Conservation (phyloP, 2,888 invertebrate species). For the Ormyrus nitidulus region DNA sequence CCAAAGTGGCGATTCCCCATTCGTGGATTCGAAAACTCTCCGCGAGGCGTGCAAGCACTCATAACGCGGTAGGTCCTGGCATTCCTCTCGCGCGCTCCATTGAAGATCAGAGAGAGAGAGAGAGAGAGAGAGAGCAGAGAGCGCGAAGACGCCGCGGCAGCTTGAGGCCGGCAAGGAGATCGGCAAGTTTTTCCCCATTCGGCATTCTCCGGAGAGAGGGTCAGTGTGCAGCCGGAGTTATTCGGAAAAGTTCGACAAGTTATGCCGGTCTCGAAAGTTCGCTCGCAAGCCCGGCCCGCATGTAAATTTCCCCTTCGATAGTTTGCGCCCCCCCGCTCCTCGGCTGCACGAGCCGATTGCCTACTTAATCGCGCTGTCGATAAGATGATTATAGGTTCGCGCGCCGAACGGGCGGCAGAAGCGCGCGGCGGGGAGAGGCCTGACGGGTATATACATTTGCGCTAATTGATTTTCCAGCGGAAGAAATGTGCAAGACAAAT, state of each 20-base stretch:
- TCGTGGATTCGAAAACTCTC: background rate
- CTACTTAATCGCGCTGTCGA: slow-evolving; percentile 36
- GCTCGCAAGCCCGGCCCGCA: background rate
- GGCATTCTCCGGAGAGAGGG: background rate
- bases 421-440: background rate
- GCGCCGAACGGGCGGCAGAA: background rate
- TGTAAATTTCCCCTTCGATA: slow-evolving; percentile 24
- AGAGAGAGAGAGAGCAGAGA: too few relatives aligned
- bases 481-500: slow-evolving; percentile 48
- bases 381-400: slow-evolving; percentile 42
- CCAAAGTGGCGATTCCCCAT: background rate
- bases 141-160: too few relatives aligned
- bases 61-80: background rate
- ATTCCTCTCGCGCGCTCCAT: background rate
- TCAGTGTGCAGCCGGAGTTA: slow-evolving; percentile 17
- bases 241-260: slow-evolving; percentile 21
- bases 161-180: background rate
- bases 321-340: background rate
- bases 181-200: slow-evolving; percentile 29
- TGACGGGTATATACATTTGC: background rate
- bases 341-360: background rate
- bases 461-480: slow-evolving; percentile 52
- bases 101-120: background rate
- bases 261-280: slow-evolving; percentile 27
- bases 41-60: background rate